phyloP scores from a whole-genome alignment of 2,888 invertebrate genomes.

The Adelognathus sp. region DNA sequence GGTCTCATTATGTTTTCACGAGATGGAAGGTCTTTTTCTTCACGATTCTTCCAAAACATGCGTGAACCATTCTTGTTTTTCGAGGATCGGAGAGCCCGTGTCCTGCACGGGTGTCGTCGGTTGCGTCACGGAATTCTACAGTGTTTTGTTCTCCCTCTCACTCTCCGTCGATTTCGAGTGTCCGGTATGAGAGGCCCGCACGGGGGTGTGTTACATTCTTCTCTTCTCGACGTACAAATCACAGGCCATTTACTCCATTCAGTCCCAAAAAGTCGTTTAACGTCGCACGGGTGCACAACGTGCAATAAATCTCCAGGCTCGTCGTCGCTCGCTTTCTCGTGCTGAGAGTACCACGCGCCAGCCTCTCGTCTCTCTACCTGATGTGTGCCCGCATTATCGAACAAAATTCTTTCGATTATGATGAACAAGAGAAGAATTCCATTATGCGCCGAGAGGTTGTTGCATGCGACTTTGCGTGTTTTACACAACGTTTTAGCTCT shows the following conservation, averaged over 20 bases:
- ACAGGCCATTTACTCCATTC: constrained; percentile 79
- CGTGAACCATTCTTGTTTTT: constrained; percentile 67
- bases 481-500: background rate
- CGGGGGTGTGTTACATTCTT: constrained; percentile 15
- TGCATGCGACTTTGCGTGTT: background rate
- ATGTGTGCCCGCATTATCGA: constrained; percentile 1
- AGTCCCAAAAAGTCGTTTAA: constrained; percentile 74
- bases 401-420: background rate
- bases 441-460: background rate
- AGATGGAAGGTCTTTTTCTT: constrained; percentile 20
- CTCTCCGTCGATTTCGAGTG: too few species aligned
- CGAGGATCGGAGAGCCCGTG: constrained; percentile 45
- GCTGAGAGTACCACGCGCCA: constrained; percentile 29
- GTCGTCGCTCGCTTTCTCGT: constrained; percentile 14
- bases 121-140: constrained; percentile 22
- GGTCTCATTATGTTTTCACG: constrained; percentile 72
- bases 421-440: background rate
- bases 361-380: background rate
- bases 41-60: constrained; percentile 74
- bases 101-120: constrained; percentile 44
- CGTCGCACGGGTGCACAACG: constrained; percentile 71
- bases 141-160: too few species aligned
- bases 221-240: constrained; percentile 75
- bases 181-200: background rate
- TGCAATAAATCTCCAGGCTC: constrained; percentile 71